Evolutionary conservation across 2,888 invertebrate species (phyloP), one percentile per base, ranked within the genome.

Genomic region (Agrochola circellaris): DNA sequence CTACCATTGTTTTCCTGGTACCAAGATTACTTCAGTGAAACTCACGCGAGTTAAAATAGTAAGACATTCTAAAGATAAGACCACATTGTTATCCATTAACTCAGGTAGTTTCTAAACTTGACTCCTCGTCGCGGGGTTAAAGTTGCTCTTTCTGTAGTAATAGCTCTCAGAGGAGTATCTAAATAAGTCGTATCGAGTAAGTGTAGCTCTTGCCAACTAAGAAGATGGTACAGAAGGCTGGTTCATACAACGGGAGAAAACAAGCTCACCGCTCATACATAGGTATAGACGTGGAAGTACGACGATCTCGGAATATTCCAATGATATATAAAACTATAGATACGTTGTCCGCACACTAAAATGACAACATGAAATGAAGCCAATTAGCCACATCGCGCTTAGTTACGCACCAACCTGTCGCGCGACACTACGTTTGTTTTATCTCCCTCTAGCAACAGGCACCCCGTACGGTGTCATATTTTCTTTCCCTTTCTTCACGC

Each of bases 81-180:
- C 65, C 77, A 62, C 79, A 82, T 74, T 77, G 71, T 73, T 80
- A 84, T 86, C 83, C 83, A 89, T 90, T 90, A 87, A 68, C 75
- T 61, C 60, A 75, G 81, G 77, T 83, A 82, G 73, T 82, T 81
- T 87, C 85, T 86, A 83, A 84, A 84, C 83, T 84, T 79, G 71
- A 82, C 74, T 85, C 64, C 74, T 70, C 38, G 60, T 76, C 38
- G 56, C 73, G 73, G 58, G 64, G 64, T 70, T 85, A 64, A 83
- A 86, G 60, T 79, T 73, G 34, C 34, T 74, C 42, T 75, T 79
- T 65, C 51, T 68, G 66, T 73, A 62, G 70, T 88, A 87, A 91
- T 85, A 85, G 86, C 79, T 84, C 90, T 87, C 87, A 30, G 8
- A 80, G 85, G 89, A 69, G 61, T 72, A 73, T 51, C n/a, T 73